Evolutionary conservation across 2,797 vertebrate genomes (phyloP), one percentile per base, ranked within the genome.

Genomic region (Scolopax rusticola): DNA sequence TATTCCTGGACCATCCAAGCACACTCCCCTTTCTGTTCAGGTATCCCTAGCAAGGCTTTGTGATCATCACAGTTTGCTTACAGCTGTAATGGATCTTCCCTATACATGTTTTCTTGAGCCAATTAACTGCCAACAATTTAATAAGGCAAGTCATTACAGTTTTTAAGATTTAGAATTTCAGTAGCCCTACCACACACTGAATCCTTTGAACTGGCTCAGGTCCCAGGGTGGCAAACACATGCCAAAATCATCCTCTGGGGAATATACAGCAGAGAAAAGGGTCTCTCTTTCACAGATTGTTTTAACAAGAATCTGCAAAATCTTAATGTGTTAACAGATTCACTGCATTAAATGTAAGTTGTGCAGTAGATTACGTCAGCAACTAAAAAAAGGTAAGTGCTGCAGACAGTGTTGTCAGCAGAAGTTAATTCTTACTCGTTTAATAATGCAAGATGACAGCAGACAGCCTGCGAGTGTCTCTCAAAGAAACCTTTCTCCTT

Each of bases 391-490:
- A 70, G 15, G 41, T 33, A 47, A 68, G 6, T 33, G 28, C 45
- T 85, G 68, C 86, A 92, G 84, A 47, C 24, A 57, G 45, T 8
- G 21, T 3, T 85, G 84, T 92, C 91, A 68, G 78, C 65, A 92
- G 57, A 78, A 83, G 68, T 57, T 84, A 90, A 64, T 94, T 93
- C 74, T 76, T 59, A 9, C 77, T 78, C 77, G 77, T 87, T 95
- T 93, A 95, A 90, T 93, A 93, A 93, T 89, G 80, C 67, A 90
- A 74, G 75, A 67, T 27, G 73, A 90, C 88, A 75, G 71, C 88
- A 89, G 86, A 57, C 87, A 91, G 94, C 30, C 81, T 85, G 67
- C 15, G 38, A 92, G 60, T 25, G 78, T 61, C 33, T 89, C 86
- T 69, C 84, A 63, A 8, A 77, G 70, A 63, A 81, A 27, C 48